Evolutionary conservation across 2,888 invertebrate species (phyloP), one percentile per base, ranked within the genome.

Genomic region (Lathronympha strigana): DNA sequence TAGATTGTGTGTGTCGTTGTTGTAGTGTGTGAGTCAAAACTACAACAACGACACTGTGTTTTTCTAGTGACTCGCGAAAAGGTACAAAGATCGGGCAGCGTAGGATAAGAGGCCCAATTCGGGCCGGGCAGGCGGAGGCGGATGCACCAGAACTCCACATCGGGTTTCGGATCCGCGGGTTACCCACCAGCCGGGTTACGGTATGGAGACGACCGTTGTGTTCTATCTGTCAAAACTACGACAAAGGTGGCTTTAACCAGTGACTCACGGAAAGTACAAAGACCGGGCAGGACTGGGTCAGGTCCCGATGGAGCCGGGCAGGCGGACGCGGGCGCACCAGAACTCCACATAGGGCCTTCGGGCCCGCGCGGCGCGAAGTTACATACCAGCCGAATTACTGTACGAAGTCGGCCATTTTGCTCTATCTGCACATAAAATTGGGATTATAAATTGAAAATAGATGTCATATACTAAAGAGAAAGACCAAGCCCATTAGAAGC

Each of bases 321-420:
- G 0, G 74, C 69, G 0, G 81, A 67, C 4, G 82, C 80, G 0
- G 91, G 85, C 0, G 70, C 68, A 0, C 80, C 82, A 0, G 81
- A 78, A 0, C 68, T 68, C 91, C 91, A 90, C 13, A 90, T 63
- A 0, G 85, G 69, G 0, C 80, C 79, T 1, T 68, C 67, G 0
- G 89, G 89, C 0, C 90, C 90, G 0, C 79, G 76, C 0, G 91
- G 91, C 0, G 89, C 86, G 36, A 90, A 75, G 76, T 91, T 91
- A 71, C 91, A 91, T 1, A 91, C 91, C 45, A 91, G 69, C 0
- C 91, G 80, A 69, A 87, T 88, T n/a, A 90, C 86, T 21, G 77
- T 86, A 2, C 87, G 83, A 0, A 82, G 68, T 1, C 88, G 87
- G 0, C 81, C 88, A 49, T 78, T 76, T 74, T 73, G 73, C 2